Evolutionary conservation across 2,888 invertebrate species (phyloP).

Genomic region (Chironomus tentans): DNA sequence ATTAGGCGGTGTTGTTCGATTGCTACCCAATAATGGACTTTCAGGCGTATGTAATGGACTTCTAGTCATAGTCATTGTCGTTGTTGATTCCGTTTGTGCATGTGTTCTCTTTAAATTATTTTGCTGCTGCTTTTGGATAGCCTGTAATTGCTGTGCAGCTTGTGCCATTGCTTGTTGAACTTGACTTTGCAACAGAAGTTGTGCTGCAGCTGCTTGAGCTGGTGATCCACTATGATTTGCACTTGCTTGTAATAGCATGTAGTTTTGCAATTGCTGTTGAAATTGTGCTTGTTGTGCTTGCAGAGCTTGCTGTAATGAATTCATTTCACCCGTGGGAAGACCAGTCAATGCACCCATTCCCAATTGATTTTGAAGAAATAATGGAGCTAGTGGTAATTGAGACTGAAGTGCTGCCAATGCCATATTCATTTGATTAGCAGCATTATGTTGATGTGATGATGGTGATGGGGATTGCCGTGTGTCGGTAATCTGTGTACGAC

Average conservation of each 20-base stretch:
- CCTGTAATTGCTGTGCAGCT: conserved; percentile 75
- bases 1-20: conserved; percentile 47
- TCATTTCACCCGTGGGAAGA: conserved; percentile 7
- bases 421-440: conserved; percentile 32
- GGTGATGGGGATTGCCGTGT: conserved; percentile 29
- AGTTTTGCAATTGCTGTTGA: conserved; percentile 33
- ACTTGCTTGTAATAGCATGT: conserved; percentile 13
- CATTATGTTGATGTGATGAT: conserved; percentile 30
- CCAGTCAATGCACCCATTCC: conserved; percentile 32
- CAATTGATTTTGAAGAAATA: conserved; percentile 36
- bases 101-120: conserved; percentile 42
- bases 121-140: conserved; percentile 58
- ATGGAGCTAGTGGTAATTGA: conserved; percentile 33
- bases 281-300: conserved; percentile 28
- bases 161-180: conserved; percentile 71
- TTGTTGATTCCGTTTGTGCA: conserved; percentile 41
- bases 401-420: conserved; percentile 34
- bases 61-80: conserved; percentile 36
- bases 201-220: conserved; percentile 46
- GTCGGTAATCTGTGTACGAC: conserved; percentile 28
- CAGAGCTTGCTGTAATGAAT: conserved; percentile 24
- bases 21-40: conserved; percentile 35
- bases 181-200: conserved; percentile 66
- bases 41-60: conserved; percentile 41
- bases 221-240: conserved; percentile 14